Base-by-base conservation (phyloP, 2,888 invertebrate species). In the Acleris laterana region DNA sequence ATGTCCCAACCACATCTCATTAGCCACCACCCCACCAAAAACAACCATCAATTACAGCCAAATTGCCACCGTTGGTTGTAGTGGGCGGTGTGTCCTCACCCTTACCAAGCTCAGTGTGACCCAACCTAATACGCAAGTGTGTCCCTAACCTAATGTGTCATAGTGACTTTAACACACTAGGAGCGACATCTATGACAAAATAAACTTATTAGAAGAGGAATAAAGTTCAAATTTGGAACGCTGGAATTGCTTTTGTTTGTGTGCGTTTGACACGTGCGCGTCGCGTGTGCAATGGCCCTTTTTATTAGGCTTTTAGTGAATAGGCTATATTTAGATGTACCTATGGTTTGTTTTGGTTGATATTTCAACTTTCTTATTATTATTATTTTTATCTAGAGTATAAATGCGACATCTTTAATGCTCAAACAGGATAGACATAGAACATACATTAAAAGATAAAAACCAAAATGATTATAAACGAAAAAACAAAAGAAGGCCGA, bases 211-310 rank as follows among this genome's bases (percentile, higher is more conserved):
- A 11, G 4, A 13, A 13, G 38, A 38, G 38, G 13, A 13, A 38
- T 38, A 38, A 38, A 38, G 38, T 38, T 38, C 38, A 38, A 38
- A 38, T 38, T 38, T 38, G 38, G 38, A 38, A 38, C 9, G 38
- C 4, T 38, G 1, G 38, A 38, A 13, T 13, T 38, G 38, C 3
- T 38, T 13, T 38, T 38, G 38, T 38, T 38, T 38, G 38, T 38
- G n/a, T 17, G 46, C 17, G 68, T 72, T 71, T 72, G 79, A 70
- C 88, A 85, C 88, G 89, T 85, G 88, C 65, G 62, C 62, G 85
- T 69, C 88, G 84, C 89, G 91, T 90, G 90, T 77, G 81, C 72
- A 80, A 72, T 77, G 74, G 76, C 81, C 81, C 79, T 83, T 79
- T 82, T 83, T 78, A 81, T 79, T 77, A 76, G 74, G 80, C 79